Evolutionary conservation across 2,888 invertebrate genomes (phyloP).

Genomic region (Hetaerina titia): DNA sequence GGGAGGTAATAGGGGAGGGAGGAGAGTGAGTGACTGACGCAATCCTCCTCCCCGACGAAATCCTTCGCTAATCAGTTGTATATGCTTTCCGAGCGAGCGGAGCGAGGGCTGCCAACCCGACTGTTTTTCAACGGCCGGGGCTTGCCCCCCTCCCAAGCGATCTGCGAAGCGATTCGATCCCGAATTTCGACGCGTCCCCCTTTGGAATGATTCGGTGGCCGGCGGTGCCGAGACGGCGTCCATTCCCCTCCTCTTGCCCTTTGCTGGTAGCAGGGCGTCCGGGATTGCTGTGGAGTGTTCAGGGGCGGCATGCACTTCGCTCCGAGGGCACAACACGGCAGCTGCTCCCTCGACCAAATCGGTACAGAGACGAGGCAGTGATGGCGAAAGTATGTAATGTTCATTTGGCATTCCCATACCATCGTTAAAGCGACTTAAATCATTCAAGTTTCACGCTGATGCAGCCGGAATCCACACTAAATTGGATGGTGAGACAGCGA

Average conservation of each 20-base stretch:
- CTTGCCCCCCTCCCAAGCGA: background rate
- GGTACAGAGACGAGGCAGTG: too few relatives aligned
- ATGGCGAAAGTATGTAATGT: too few relatives aligned
- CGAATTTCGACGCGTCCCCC: background rate
- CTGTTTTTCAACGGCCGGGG: background rate
- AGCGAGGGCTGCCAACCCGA: background rate
- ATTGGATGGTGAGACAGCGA: too few relatives aligned
- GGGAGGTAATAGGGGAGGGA: background rate
- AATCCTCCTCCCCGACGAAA: conserved; percentile 27
- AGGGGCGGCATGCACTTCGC: background rate
- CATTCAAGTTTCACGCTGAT: too few relatives aligned
- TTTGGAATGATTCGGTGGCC: background rate
- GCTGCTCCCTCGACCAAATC: too few relatives aligned
- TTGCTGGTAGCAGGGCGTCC: background rate
- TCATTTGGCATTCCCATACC: too few relatives aligned
- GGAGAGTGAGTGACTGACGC: background rate
- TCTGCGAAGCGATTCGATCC: background rate
- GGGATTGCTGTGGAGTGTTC: background rate
- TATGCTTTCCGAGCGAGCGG: background rate
- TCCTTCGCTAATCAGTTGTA: conserved; percentile 32
- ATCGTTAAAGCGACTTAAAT: too few relatives aligned
- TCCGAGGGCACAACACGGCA: background rate
- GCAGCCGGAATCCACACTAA: too few relatives aligned
- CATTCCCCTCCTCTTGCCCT: background rate
- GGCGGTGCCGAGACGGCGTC: background rate